Evolutionary conservation across 2,797 vertebrate genomes (phyloP).

Genomic region (Nannoperca obscura): DNA sequence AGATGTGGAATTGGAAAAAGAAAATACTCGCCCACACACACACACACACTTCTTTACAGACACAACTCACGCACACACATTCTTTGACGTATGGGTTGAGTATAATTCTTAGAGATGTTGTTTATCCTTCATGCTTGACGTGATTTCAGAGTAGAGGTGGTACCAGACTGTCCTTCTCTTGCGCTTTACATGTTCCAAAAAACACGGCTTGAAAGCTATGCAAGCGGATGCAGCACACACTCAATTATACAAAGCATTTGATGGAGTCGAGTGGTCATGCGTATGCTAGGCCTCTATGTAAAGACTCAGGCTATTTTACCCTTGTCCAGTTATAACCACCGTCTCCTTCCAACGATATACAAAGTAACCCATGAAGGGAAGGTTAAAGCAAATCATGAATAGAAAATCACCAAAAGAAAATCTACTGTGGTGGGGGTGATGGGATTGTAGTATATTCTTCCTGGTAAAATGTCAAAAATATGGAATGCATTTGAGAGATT

Average conservation of each 20-base stretch:
- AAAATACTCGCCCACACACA: slow-evolving; percentile 32
- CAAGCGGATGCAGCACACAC: slow-evolving; percentile 51
- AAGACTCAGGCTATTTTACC: slow-evolving; percentile 24
- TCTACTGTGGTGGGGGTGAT: neutral
- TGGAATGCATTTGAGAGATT: slow-evolving; percentile 11
- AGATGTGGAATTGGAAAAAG: slow-evolving; percentile 64
- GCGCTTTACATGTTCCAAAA: slow-evolving; percentile 63
- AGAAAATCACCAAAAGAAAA: neutral
- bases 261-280: slow-evolving; percentile 60
- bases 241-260: slow-evolving; percentile 72
- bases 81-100: slow-evolving; percentile 55
- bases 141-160: slow-evolving; percentile 71
- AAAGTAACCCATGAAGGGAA: neutral
- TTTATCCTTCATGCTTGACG: slow-evolving; percentile 78
- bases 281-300: slow-evolving; percentile 28
- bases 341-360: slow-evolving; percentile 6
- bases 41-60: slow-evolving; percentile 32
- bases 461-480: slow-evolving; percentile 23
- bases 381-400: slow-evolving; percentile 26
- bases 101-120: slow-evolving; percentile 60
- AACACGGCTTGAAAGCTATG: slow-evolving; percentile 64
- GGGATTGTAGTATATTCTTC: slow-evolving; percentile 6
- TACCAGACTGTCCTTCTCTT: slow-evolving; percentile 63
- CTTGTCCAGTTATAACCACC: slow-evolving; percentile 1
- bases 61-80: slow-evolving; percentile 13